Evolutionary conservation across 2,113 vertebrate genomes (phyloP).

Genomic region (Phyllopteryx taeniolatus): DNA sequence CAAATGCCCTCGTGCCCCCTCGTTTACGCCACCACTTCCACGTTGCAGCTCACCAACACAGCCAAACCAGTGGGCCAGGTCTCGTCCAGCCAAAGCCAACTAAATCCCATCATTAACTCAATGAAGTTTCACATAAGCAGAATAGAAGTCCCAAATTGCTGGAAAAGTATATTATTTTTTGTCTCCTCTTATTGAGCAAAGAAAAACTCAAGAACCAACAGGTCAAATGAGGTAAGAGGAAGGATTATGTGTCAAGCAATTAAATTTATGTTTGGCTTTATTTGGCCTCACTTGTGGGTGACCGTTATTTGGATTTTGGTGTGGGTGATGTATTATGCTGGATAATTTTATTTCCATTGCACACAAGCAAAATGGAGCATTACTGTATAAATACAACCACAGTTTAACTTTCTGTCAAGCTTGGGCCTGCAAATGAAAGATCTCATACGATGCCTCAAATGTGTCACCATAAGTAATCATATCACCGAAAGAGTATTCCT

Average conservation of each 20-base stretch:
- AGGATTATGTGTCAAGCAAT: slow-evolving; percentile 36
- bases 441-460: neutral
- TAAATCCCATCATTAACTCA: slow-evolving; percentile 32
- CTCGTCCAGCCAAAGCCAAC: slow-evolving; percentile 30
- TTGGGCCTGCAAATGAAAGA: neutral
- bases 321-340: slow-evolving; percentile 32
- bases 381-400: slow-evolving; percentile 24
- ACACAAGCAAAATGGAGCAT: slow-evolving; percentile 11
- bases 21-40: neutral
- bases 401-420: slow-evolving; percentile 3
- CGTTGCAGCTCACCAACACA: neutral
- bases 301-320: slow-evolving; percentile 36
- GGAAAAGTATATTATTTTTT: slow-evolving; percentile 4
- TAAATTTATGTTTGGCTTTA: slow-evolving; percentile 35
- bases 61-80: neutral
- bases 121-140: slow-evolving; percentile 21
- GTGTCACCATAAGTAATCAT: slow-evolving; percentile 10
- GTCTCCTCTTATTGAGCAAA: slow-evolving; percentile 19
- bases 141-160: slow-evolving; percentile 19
- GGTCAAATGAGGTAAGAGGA: slow-evolving; percentile 38
- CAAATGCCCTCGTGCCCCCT: neutral
- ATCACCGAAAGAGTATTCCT: slow-evolving; percentile 9
- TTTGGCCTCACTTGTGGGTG: slow-evolving; percentile 33
- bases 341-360: slow-evolving; percentile 35
- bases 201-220: slow-evolving; percentile 17